A percentile compares a stretch with the other conserved stretches of the same genome.
phyloP scores from a whole-genome alignment of 2,113 vertebrate genomes.

The Nibea coibor region DNA sequence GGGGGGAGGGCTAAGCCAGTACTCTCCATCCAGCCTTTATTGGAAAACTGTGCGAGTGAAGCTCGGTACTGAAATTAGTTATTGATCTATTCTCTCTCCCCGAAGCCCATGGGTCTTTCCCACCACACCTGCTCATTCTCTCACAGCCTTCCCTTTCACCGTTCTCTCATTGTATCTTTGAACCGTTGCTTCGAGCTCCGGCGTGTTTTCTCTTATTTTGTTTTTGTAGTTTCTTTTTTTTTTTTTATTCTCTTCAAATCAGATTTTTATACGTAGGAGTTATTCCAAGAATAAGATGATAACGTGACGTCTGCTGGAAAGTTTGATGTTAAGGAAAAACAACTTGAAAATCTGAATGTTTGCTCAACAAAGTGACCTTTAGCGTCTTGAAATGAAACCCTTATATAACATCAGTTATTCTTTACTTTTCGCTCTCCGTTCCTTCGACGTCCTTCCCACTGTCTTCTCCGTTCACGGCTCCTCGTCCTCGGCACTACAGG shows the following conservation, averaged over 20 bases:
- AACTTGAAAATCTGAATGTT: too few relatives aligned
- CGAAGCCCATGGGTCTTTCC: slow-evolving; percentile 80
- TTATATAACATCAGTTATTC: not conserved
- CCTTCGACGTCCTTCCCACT: too few relatives aligned
- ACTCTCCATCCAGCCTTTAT: slow-evolving; percentile 81
- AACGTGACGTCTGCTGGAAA: not conserved
- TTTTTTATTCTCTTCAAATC: slow-evolving; percentile 17
- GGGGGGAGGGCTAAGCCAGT: slow-evolving; percentile 72
- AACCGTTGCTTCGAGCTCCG: slow-evolving; percentile 35
- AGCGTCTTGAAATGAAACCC: not conserved
- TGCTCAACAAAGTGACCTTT: not conserved
- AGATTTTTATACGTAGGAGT: not conserved
- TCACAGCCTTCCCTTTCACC: slow-evolving; percentile 67
- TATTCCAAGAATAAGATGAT: slow-evolving; percentile 5
- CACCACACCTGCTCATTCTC: slow-evolving; percentile 80
- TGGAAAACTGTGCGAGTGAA: slow-evolving; percentile 83
- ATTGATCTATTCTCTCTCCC: slow-evolving; percentile 84
- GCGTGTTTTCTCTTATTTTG: slow-evolving; percentile 39
- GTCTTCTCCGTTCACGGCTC: not conserved
- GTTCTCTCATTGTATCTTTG: slow-evolving; percentile 45
- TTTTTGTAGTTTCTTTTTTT: not conserved
- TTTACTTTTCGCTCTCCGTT: too few relatives aligned
- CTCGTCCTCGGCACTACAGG: slow-evolving; percentile 1
- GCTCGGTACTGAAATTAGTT: slow-evolving; percentile 85
- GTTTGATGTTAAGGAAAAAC: not conserved